Evolutionary conservation across 2,797 vertebrate species (phyloP), one percentile per base, ranked within the genome.

Genomic region (Paratrypauchen microcephalus): DNA sequence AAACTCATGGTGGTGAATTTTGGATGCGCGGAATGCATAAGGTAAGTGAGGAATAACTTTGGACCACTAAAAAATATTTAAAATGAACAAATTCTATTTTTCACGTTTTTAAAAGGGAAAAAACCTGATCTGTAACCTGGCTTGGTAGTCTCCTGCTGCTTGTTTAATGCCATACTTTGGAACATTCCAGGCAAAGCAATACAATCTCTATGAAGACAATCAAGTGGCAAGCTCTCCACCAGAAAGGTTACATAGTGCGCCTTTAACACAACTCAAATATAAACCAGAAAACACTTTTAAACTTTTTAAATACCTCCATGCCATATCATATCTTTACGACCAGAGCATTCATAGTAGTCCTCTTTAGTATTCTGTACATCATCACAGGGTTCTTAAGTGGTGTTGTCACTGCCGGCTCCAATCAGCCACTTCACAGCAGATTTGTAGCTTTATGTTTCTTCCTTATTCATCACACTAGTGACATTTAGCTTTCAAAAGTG

Each of bases 361-460:
- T 74, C 81, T 66, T 70, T 92, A 89, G 86, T 77, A 54, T 86
- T 92, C 92, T 89, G 77, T 81, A 93, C 92, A 89, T 76, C 26
- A 30, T 59, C 15, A 3, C 16, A 4, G 41, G 13, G 13, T 45
- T 4, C 12, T 45, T 45, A 45, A 45, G 41, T 4, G 13, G 15
- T 16, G 1, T 15, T 45, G 13, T 45, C 41, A 45, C 41, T 9
- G 9, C 32, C 8, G 8, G 32, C 8, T 36, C 32, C 32, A 36
- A 36, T 36, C 7, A 6, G 32, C 32, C 5, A 7, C 30, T 41
- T 41, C 39, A 3, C 39, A 13, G 39, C 39, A 12, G 39, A 41
- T 41, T 41, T 41, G 11, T 3, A 41, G 39, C 39, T 41, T 13
- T 41, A 2, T 13, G 13, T 41, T 41, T 41, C 11, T 41, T 41